Percentiles rank a stretch among this genome's conserved stretches.
Conservation (phyloP, 2,797 vertebrate genomes). For the Numenius phaeopus region DNA sequence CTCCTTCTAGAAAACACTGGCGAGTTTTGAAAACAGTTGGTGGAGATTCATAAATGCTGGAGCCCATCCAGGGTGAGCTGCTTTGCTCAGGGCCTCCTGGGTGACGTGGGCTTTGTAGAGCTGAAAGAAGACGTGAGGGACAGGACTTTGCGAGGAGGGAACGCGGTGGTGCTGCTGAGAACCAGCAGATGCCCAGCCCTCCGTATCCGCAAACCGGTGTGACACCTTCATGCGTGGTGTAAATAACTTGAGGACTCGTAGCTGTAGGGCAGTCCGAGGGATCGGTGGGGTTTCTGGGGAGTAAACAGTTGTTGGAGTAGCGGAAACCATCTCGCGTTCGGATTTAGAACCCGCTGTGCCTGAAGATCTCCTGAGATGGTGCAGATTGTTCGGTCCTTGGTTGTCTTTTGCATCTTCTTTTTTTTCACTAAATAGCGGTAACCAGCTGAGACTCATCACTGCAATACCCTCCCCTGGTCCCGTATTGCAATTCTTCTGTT, state of each 20-base stretch:
- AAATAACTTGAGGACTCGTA: background rate
- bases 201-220: accelerated
- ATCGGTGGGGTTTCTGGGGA: accelerated
- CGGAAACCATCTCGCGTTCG: accelerated
- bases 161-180: accelerated
- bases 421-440: background rate
- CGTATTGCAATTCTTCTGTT: background rate
- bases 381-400: background rate
- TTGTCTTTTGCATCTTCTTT: background rate
- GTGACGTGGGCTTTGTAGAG: background rate
- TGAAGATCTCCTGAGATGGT: background rate
- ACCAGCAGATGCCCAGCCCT: background rate
- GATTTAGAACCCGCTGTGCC: background rate
- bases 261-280: background rate
- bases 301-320: background rate
- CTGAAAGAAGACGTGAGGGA: background rate
- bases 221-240: accelerated
- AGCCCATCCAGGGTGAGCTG: accelerated
- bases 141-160: background rate
- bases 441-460: background rate
- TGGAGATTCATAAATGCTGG: background rate
- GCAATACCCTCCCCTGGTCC: background rate
- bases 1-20: background rate
- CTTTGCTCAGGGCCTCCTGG: background rate
- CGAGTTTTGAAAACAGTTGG: background rate